Evolutionary conservation across 2,888 invertebrate genomes (phyloP).

Genomic region (Eupithecia vulgata): DNA sequence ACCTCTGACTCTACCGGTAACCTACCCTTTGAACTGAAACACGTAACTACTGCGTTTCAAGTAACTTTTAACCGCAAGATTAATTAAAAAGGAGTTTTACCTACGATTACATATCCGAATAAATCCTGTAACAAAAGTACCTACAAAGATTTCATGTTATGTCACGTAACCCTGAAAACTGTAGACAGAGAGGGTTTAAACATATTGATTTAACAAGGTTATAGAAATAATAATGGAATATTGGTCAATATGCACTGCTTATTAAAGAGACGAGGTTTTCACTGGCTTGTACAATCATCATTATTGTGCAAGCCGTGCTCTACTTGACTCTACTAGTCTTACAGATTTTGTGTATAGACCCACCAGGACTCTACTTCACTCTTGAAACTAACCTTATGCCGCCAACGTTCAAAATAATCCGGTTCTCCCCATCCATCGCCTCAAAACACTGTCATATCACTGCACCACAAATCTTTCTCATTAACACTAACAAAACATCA

Average conservation of each 20-base stretch:
- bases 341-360: not conserved
- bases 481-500: not conserved
- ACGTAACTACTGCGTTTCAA: not conserved
- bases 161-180: not conserved
- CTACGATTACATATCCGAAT: not conserved
- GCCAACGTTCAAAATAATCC: slow-evolving; percentile 96
- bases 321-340: not conserved
- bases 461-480: slow-evolving; percentile 45
- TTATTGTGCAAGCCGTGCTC: not conserved
- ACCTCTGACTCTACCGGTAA: not conserved
- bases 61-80: not conserved
- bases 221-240: too few species aligned
- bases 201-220: too few species aligned
- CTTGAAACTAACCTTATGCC: slow-evolving; percentile 88
- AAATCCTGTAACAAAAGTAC: too few species aligned
- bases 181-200: not conserved
- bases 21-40: not conserved
- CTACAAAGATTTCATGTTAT: not conserved
- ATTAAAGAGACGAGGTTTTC: not conserved
- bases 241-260: too few species aligned
- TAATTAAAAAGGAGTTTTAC: not conserved
- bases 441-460: slow-evolving; percentile 57
- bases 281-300: too few species aligned
- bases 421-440: slow-evolving; percentile 94
- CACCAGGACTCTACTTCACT: not conserved